phyloP scores from a whole-genome alignment of 2,113 vertebrate genomes.

The Phrynocephalus versicolor region DNA sequence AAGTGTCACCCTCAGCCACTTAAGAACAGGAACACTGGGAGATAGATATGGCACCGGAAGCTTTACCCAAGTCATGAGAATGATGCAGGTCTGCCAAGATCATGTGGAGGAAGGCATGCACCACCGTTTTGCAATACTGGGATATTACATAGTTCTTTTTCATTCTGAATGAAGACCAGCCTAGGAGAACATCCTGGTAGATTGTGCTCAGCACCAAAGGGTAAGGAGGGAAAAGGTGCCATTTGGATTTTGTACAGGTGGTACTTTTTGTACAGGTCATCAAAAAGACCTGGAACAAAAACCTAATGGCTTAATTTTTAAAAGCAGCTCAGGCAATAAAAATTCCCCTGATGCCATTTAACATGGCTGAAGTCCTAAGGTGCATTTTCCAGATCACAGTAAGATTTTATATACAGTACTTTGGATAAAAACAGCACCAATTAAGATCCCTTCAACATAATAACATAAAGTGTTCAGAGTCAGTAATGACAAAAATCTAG shows the following conservation, averaged over 20 bases:
- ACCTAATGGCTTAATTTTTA: background rate
- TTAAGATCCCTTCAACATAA: background rate
- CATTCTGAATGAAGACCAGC: background rate
- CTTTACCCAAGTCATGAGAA: no score
- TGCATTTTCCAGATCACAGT: background rate
- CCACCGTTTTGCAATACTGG: background rate
- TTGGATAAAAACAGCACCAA: background rate
- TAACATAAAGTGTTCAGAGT: background rate
- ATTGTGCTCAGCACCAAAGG: background rate
- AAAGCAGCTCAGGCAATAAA: no score
- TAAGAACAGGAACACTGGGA: background rate
- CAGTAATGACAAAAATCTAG: background rate
- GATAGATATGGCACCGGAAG: background rate
- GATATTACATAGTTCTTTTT: background rate
- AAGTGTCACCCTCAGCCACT: no score
- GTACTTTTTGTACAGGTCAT: no score
- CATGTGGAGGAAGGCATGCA: background rate
- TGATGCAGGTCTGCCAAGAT: background rate
- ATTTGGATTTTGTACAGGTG: background rate
- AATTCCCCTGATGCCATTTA: no score
- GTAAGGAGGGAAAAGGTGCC: no score
- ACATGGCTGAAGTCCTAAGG: no score
- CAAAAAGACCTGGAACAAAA: background rate
- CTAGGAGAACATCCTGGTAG: background rate
- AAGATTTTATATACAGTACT: background rate